Evolutionary conservation across 2,113 vertebrate species (phyloP).

Genomic region (Octodon degus): DNA sequence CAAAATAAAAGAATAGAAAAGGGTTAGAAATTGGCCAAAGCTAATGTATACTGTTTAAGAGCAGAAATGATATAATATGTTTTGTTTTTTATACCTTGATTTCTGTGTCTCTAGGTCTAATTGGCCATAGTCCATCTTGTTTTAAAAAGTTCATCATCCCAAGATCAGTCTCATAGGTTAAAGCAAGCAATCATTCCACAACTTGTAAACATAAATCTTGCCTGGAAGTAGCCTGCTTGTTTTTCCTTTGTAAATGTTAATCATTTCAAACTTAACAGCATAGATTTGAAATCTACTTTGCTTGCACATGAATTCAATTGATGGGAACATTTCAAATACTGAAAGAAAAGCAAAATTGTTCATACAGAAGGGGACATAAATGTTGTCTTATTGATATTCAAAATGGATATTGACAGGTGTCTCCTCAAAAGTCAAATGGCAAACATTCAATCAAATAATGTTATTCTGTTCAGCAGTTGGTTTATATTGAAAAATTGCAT

Average conservation of each 20-base stretch:
- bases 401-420: conserved; percentile 26
- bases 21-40: too few species aligned
- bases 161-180: conserved; percentile 43
- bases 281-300: conserved; percentile 47
- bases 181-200: conserved; percentile 67
- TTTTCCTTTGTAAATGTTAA: conserved; percentile 76
- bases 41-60: too few species aligned
- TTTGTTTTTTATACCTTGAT: conserved; percentile 73
- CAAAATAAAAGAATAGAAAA: too few species aligned
- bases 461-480: not conserved
- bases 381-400: not conserved
- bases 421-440: not conserved
- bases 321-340: conserved; percentile 42
- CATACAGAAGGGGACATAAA: not conserved
- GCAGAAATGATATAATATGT: not conserved
- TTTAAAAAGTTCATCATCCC: conserved; percentile 72
- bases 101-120: conserved; percentile 70
- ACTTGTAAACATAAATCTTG: conserved; percentile 74
- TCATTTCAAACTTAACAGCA: conserved; percentile 61
- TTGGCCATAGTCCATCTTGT: conserved; percentile 52
- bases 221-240: conserved; percentile 44
- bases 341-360: not conserved
- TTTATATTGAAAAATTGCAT: not conserved
- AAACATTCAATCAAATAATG: not conserved
- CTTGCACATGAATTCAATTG: conserved; percentile 1